Percentiles rank a stretch among this genome's conserved stretches.
These are phyloP conservation scores for Campoletis sonorensis DNA, from an alignment of 1,140 invertebrate genomes.

Conservation along the genomic window DNA sequence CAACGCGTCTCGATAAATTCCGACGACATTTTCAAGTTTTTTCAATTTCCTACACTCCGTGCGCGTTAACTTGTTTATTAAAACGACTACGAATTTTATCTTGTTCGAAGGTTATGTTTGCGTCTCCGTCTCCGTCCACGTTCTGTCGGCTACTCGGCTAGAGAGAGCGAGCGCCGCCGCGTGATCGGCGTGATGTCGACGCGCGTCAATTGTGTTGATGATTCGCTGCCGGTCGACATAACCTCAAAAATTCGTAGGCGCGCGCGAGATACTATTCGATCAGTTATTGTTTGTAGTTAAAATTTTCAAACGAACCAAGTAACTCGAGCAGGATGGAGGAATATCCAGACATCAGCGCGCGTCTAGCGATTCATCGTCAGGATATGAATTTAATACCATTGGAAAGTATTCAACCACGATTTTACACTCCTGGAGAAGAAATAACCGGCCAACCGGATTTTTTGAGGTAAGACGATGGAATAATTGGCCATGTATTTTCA, in stretches of 20 bases:
- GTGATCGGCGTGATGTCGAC: too few species aligned
- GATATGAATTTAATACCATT: conserved; percentile 78
- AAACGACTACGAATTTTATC: too few species aligned
- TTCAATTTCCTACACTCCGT: neutral
- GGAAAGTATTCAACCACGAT: conserved; percentile 78
- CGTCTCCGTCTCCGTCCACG: too few species aligned
- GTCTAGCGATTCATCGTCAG: conserved; percentile 73
- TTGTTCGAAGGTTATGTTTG: conserved; percentile 6
- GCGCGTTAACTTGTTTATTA: too few species aligned
- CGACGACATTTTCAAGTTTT: conserved; percentile 54
- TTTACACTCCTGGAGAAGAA: conserved; percentile 92
- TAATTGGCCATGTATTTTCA: conserved; percentile 27
- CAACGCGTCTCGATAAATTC: conserved; percentile 77
- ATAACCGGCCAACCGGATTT: conserved; percentile 89
- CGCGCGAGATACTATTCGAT: neutral
- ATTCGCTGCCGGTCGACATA: neutral
- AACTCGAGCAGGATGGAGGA: conserved; percentile 48
- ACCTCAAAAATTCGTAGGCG: neutral
- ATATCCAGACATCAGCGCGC: conserved; percentile 69
- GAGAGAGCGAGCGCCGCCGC: too few species aligned
- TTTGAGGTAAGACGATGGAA: conserved; percentile 82
- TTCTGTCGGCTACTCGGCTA: neutral
- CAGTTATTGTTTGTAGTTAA: too few species aligned
- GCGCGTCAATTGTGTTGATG: neutral
- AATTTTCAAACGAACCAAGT: neutral